phyloP scores from a whole-genome alignment of 1,140 invertebrate genomes.

The Coenobita brevimanus region DNA sequence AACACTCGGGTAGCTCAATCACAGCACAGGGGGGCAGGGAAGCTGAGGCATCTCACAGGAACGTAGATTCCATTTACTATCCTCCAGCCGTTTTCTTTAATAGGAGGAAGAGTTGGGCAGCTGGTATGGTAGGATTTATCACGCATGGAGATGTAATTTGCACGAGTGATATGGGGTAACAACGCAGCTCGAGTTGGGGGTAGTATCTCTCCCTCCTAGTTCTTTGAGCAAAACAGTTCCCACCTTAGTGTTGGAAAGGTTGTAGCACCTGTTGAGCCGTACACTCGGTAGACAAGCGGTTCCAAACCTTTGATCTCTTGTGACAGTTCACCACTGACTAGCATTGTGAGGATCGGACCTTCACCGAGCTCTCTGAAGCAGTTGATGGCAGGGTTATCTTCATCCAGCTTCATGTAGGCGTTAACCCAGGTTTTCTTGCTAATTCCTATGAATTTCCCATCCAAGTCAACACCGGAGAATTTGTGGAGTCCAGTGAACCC shows the following conservation, averaged over 20 bases:
- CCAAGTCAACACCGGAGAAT: conserved; percentile 25
- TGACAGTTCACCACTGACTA: not conserved
- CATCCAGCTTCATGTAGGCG: not conserved
- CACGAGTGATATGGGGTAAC: not conserved
- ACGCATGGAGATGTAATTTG: conserved; percentile 16
- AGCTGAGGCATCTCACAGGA: not conserved
- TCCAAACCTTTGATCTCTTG: not conserved
- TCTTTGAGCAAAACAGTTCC: conserved; percentile 13
- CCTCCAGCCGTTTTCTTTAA: not conserved
- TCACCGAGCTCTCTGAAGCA: too few species aligned
- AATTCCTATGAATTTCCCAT: conserved; percentile 27
- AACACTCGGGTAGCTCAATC: not conserved
- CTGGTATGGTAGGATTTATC: not conserved
- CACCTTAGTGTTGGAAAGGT: not conserved
- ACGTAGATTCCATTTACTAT: not conserved
- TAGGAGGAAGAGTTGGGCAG: not conserved
- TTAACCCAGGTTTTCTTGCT: conserved; percentile 17
- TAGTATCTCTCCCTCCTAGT: not conserved
- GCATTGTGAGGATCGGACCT: too few species aligned
- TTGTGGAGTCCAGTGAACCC: conserved; percentile 30
- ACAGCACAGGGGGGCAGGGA: not conserved
- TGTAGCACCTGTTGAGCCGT: not conserved
- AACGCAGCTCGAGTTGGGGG: not conserved
- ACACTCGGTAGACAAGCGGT: not conserved
- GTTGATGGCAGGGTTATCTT: conserved; percentile 1